Base-by-base conservation (phyloP, 2,113 vertebrate species). In the Gymnocephalus cernua region DNA sequence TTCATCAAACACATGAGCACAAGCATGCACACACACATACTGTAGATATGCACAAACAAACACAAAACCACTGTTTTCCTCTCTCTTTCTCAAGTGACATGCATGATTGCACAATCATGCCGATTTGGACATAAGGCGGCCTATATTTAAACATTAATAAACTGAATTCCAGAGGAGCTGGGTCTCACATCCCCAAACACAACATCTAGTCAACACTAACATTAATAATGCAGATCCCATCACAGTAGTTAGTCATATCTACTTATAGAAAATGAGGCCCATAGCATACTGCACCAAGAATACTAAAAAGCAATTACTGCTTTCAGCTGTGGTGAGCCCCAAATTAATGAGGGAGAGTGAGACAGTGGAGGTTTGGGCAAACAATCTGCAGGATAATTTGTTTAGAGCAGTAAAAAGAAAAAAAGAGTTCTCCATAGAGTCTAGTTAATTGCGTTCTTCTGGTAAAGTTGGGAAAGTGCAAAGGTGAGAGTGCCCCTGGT, bases 151-250 rank as follows among this genome's bases (percentile, higher is more conserved):
- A 84, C 7, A 29, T 80, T 81, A 83, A 87, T 87, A 78, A 82
- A 76, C 27, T 50, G 48, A 61, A 91, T 59, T 83, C 74, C 73
- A 63, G 64, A 58, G 35, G 64, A 76, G 58, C 78, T n/a, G 58
- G 3, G 32, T 79, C 83, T 78, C 68, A 25, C 57, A 68, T 81
- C 83, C 71, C 72, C 44, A 62, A 91, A 87, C 80, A 86, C 79
- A 85, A 83, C 83, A 84, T 76, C 78, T 50, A 79, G 79, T 81
- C 76, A 80, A 85, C 58, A 38, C 62, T 14, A 66, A 68, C 84
- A 91, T 93, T 86, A 90, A 91, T 89, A 91, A 92, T 86, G 87
- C 85, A 91, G 88, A 91, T 86, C 86, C 72, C 80, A 90, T 91
- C 81, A 77, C 57, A 77, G 83, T 54, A 47, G 86, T 89, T 90